Evolutionary conservation across 2,113 vertebrate species (phyloP).

Genomic region (Actinemys pallida): DNA sequence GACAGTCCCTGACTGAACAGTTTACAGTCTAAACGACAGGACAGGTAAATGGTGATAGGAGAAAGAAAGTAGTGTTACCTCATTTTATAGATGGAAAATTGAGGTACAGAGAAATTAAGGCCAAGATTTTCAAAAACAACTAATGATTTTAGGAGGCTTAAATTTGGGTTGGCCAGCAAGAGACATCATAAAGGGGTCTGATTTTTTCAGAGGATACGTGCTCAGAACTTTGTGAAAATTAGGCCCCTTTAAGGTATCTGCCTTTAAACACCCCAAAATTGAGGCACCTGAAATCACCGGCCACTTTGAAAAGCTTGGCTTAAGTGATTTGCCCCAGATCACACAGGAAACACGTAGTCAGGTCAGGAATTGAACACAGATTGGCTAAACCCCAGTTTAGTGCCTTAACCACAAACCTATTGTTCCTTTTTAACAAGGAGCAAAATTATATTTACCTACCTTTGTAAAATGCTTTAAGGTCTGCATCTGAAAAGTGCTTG

Average conservation of each 20-base stretch:
- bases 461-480: background rate
- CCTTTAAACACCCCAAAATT: too few species aligned
- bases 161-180: background rate
- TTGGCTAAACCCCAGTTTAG: background rate
- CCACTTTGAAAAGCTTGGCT: too few species aligned
- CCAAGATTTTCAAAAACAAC: background rate
- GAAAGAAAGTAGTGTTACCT: background rate
- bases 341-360: background rate
- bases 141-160: background rate
- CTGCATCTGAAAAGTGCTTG: background rate
- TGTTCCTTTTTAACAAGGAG: background rate
- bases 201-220: background rate
- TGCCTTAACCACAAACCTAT: background rate
- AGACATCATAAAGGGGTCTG: background rate
- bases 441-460: background rate
- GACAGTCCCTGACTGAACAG: background rate
- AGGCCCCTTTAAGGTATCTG: too few species aligned
- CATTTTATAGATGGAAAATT: background rate
- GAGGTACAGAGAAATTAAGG: background rate
- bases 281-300: too few species aligned
- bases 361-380: background rate
- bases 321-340: background rate
- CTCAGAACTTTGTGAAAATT: too few species aligned
- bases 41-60: background rate
- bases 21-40: background rate